phyloP scores from a whole-genome alignment of 1,140 invertebrate species.

The Scaptodrosophila lebanonensis region DNA sequence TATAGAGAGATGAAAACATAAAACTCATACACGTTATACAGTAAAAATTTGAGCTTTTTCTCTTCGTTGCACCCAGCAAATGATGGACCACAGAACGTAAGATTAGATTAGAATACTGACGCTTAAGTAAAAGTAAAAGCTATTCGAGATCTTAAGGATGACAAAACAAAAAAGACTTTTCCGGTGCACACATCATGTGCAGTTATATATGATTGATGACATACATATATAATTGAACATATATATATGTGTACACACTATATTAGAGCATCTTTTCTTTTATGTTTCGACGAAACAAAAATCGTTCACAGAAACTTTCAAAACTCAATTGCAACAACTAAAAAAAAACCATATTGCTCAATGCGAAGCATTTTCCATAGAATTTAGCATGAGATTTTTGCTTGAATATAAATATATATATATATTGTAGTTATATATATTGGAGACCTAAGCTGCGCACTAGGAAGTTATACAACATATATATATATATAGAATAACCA shows the following conservation, averaged over 20 bases:
- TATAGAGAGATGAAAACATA: constrained; percentile 30
- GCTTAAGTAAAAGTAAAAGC: too few relatives aligned
- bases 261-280: constrained; percentile 12
- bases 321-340: too few relatives aligned
- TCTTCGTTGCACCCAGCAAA: constrained; percentile 75
- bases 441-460: constrained; percentile 37
- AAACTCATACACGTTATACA: constrained; percentile 30
- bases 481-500: constrained; percentile 33
- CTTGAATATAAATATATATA: too few relatives aligned
- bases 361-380: constrained; percentile 29
- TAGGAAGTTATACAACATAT: constrained; percentile 32
- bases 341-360: constrained; percentile 9
- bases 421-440: too few relatives aligned
- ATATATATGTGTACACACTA: constrained; percentile 14
- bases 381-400: too few relatives aligned
- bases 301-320: too few relatives aligned
- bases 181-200: constrained; percentile 11
- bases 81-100: constrained; percentile 42
- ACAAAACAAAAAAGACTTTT: too few relatives aligned
- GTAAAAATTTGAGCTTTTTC: constrained; percentile 75
- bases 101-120: constrained; percentile 27
- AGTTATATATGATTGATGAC: too few relatives aligned
- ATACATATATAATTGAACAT: too few relatives aligned
- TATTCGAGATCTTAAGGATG: constrained; percentile 7
- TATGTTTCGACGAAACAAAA: too few relatives aligned